A percentile compares a stretch with the other conserved stretches of the same genome.
phyloP scores from a whole-genome alignment of 2,888 invertebrate species.

The Pammene fasciana region DNA sequence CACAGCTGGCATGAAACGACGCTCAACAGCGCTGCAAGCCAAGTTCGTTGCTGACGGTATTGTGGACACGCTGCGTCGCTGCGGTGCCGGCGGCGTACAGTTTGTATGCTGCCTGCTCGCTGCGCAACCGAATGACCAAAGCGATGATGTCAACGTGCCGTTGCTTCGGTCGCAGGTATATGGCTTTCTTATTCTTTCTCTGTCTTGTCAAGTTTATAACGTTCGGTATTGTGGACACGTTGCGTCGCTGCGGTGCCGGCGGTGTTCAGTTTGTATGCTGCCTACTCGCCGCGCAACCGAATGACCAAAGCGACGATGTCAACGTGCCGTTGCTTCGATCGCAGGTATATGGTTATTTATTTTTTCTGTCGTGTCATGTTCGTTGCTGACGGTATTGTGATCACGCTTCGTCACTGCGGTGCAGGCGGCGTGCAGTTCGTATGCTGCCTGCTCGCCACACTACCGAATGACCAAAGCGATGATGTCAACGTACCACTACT shows the following conservation, averaged over 20 bases:
- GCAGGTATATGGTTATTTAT: slow-evolving; percentile 83
- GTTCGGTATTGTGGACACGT: slow-evolving; percentile 95
- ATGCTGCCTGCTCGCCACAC: slow-evolving; percentile 91
- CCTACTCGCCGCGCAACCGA: slow-evolving; percentile 87
- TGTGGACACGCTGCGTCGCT: slow-evolving; percentile 94
- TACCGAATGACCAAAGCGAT: slow-evolving; percentile 59
- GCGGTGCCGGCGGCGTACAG: slow-evolving; percentile 87
- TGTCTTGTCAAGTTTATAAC: slow-evolving; percentile 86
- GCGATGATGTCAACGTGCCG: slow-evolving; percentile 90
- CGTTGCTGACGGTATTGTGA: slow-evolving; percentile 89
- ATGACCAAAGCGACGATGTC: slow-evolving; percentile 78
- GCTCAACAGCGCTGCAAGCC: slow-evolving; percentile 92
- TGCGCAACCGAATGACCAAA: slow-evolving; percentile 81
- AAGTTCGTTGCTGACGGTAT: slow-evolving; percentile 92
- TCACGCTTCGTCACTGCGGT: neutral
- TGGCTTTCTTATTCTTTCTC: slow-evolving; percentile 57
- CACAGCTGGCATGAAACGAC: slow-evolving; percentile 88
- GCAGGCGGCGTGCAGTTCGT: slow-evolving; percentile 90
- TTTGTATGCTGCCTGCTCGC: slow-evolving; percentile 94
- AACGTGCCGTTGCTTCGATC: slow-evolving; percentile 94
- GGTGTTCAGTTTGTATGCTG: slow-evolving; percentile 93
- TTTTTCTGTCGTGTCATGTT: slow-evolving; percentile 65
- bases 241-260: slow-evolving; percentile 89
- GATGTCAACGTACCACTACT: slow-evolving; percentile 82
- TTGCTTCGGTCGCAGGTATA: slow-evolving; percentile 92